Percentiles rank a stretch among this genome's conserved stretches.
phyloP scores from a whole-genome alignment of 2,113 vertebrate genomes.

The Xenopus laevis region DNA sequence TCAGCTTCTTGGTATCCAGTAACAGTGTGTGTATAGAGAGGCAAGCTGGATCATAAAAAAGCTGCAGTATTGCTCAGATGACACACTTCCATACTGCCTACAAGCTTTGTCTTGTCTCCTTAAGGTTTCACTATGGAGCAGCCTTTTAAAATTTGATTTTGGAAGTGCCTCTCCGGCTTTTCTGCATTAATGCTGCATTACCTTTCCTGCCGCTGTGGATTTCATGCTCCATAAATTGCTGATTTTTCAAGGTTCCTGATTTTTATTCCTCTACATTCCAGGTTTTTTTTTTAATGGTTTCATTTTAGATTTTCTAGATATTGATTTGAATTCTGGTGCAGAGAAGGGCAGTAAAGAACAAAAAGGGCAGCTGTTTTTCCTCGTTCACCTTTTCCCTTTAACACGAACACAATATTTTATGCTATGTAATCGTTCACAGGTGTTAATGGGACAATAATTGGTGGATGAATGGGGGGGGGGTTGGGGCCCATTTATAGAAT shows the following conservation, averaged over 20 bases:
- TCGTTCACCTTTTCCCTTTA: background rate
- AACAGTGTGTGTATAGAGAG: background rate
- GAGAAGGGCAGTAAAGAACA: conserved; percentile 31
- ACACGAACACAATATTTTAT: conserved; percentile 23
- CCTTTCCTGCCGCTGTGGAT: conserved; percentile 39
- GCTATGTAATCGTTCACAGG: conserved; percentile 40
- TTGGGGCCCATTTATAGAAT: conserved; percentile 34
- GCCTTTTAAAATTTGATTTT: conserved; percentile 37
- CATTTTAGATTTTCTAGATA: conserved; percentile 45
- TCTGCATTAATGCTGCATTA: conserved; percentile 43
- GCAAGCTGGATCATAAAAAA: background rate
- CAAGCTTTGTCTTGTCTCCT: background rate
- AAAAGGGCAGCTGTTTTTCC: background rate
- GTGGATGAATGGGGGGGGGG: conserved; percentile 18
- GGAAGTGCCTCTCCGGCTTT: conserved; percentile 28
- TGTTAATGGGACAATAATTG: conserved; percentile 45
- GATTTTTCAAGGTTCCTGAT: conserved; percentile 40
- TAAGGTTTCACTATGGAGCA: background rate
- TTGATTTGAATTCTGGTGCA: conserved; percentile 42
- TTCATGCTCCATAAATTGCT: conserved; percentile 45
- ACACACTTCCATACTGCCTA: background rate
- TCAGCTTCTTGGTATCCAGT: no score
- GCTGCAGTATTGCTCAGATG: background rate
- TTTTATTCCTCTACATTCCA: conserved; percentile 35
- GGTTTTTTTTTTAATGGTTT: conserved; percentile 32